phyloP scores from a whole-genome alignment of 2,888 invertebrate genomes.

The Parascotia fuliginaria region DNA sequence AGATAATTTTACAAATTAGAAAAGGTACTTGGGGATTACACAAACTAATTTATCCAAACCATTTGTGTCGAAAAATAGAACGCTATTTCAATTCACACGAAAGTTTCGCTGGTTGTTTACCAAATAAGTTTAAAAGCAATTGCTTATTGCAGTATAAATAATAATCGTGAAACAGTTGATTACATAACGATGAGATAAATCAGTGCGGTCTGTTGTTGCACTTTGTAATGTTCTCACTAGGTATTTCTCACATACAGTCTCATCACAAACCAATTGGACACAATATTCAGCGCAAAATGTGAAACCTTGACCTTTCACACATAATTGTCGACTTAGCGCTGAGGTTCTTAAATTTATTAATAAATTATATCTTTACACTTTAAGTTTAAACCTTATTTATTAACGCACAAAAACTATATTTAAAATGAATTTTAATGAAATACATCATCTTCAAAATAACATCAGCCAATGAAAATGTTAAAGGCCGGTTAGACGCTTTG shows the following conservation, averaged over 20 bases:
- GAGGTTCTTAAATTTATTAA: constrained; percentile 63
- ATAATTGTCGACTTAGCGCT: constrained; percentile 63
- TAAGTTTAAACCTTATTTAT: constrained; percentile 54
- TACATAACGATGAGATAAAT: constrained; percentile 20
- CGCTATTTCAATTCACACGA: background rate
- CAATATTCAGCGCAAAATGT: constrained; percentile 69
- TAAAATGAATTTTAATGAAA: constrained; percentile 34
- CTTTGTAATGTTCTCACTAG: constrained; percentile 46
- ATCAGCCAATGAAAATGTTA: constrained; percentile 61
- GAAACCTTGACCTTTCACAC: constrained; percentile 76
- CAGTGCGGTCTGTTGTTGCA: constrained; percentile 15
- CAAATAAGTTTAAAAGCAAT: constrained; percentile 7
- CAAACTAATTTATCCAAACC: background rate
- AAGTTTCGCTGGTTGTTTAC: constrained; percentile 4
- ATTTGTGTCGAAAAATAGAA: background rate
- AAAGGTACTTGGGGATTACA: background rate
- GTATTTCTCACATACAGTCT: constrained; percentile 57
- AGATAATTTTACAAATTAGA: background rate
- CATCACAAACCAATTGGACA: constrained; percentile 76
- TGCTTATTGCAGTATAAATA: constrained; percentile 12
- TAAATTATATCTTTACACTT: constrained; percentile 42
- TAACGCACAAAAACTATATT: constrained; percentile 51
- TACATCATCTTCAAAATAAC: constrained; percentile 64
- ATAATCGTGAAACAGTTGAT: constrained; percentile 9
- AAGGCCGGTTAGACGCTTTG: constrained; percentile 61